These are phyloP conservation scores for Zoanthus sansibaricus DNA, from an alignment of 92 coral and sea anemone species.

Conservation along the genomic window DNA sequence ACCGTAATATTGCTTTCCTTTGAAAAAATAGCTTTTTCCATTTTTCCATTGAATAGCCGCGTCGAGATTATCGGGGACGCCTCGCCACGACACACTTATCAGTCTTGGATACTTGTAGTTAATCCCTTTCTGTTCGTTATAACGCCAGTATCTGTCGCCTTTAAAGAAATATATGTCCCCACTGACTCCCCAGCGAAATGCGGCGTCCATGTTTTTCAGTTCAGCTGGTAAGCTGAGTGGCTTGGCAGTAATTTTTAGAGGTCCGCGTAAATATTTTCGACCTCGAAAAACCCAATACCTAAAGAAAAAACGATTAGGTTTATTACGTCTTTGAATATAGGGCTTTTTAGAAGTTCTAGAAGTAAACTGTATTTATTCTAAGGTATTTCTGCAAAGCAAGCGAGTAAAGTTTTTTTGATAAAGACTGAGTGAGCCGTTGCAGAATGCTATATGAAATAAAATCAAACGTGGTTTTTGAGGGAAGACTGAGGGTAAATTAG, in stretches of 20 bases:
- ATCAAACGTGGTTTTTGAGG: no score
- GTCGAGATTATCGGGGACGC: conserved; percentile 67
- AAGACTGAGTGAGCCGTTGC: no score
- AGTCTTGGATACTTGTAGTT: conserved; percentile 72
- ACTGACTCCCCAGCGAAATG: conserved; percentile 65
- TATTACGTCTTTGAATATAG: background rate
- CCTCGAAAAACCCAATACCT: conserved; percentile 71
- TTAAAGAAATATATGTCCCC: conserved; percentile 80
- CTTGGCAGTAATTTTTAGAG: conserved; percentile 51
- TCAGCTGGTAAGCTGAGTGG: conserved; percentile 63
- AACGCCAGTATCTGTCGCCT: conserved; percentile 73
- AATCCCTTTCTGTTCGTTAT: conserved; percentile 45
- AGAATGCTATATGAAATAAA: no score
- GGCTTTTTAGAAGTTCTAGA: background rate
- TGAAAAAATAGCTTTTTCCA: conserved; percentile 75
- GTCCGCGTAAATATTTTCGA: conserved; percentile 56
- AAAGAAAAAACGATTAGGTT: background rate
- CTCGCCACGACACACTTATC: conserved; percentile 51
- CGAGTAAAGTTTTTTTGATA: no score
- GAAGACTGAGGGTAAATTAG: no score
- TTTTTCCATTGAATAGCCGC: conserved; percentile 73
- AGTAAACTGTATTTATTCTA: no score
- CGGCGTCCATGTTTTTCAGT: conserved; percentile 77
- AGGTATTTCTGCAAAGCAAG: no score
- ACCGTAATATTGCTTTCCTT: conserved; percentile 66